Evolutionary conservation across 1,140 invertebrate species (phyloP).

Genomic region (Pseudomyrmex cubaensis): DNA sequence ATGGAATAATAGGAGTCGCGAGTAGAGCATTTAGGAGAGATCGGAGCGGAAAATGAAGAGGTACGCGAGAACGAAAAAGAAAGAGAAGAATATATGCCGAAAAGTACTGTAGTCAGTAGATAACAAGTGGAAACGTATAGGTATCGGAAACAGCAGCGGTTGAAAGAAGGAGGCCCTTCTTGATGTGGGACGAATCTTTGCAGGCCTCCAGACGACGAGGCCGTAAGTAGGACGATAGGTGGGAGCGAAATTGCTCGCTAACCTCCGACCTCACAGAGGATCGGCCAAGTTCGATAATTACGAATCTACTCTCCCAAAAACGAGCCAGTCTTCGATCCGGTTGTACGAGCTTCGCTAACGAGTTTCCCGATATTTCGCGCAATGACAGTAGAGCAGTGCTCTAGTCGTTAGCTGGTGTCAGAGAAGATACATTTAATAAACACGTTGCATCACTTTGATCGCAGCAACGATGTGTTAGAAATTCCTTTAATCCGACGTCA

Average conservation of each 20-base stretch:
- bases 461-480: neutral
- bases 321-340: constrained; percentile 55
- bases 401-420: neutral
- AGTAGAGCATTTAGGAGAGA: constrained; percentile 29
- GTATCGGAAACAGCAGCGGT: neutral
- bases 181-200: constrained; percentile 63
- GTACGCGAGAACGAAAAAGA: neutral
- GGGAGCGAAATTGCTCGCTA: constrained; percentile 75
- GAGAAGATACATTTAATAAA: neutral
- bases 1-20: constrained; percentile 28
- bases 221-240: constrained; percentile 74
- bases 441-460: neutral
- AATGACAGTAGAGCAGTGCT: neutral
- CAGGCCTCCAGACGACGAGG: constrained; percentile 43
- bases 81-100: neutral
- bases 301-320: constrained; percentile 68
- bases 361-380: neutral
- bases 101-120: neutral
- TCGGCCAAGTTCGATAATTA: constrained; percentile 74
- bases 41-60: constrained; percentile 41
- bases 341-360: constrained; percentile 16
- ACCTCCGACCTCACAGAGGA: constrained; percentile 72
- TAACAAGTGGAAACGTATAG: constrained; percentile 7
- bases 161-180: constrained; percentile 46
- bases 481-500: too few species aligned